Evolutionary conservation across 1,140 invertebrate genomes (phyloP), one percentile per base, ranked within the genome.

Genomic region (Berghia stephanieae): DNA sequence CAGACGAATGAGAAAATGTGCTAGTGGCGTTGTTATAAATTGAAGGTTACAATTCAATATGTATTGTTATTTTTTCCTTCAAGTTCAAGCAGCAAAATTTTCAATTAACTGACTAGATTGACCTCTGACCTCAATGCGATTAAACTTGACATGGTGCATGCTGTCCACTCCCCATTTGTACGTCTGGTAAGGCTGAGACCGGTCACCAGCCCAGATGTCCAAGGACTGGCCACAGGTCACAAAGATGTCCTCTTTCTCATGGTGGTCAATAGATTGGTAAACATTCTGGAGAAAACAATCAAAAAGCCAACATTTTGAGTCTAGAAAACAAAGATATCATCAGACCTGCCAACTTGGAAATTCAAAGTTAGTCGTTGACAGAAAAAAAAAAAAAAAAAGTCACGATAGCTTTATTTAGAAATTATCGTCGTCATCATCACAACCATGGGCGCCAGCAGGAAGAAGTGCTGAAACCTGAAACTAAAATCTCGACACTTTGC

Each of bases 161-260:
- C 94, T 97, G 86, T 99, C 97, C 6, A 96, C 94, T 66, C 96
- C 96, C 95, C 97, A 97, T 86, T 94, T 92, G 78, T 95, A 95
- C 92, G 0, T 98, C 84, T 93, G 92, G 0, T 98, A 90, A 5
- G 97, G 96, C 90, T 96, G 94, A 88, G 94, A 95, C 82, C 95
- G 91, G 38, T 93, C 93, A 82, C 94, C 94, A 87, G 98, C 96
- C 91, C 90, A 91, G 21, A 91, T 83, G 74, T 89, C 85, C 40
- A 88, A 83, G 67, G 83, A 77, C 89, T 99, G 96, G 16, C 98
- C 98, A 91, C 96, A 97, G 1, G 97, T 99, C 10, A 94, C 96
- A 92, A 97, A 98, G 77, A 94, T 90, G 31, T 93, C 90, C 75
- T 94, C 92, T 70, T 90, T 92, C 76, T 92, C 92, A 90, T 98